Evolutionary conservation across 2,113 vertebrate genomes (phyloP).

Genomic region (Climacteris rufus): DNA sequence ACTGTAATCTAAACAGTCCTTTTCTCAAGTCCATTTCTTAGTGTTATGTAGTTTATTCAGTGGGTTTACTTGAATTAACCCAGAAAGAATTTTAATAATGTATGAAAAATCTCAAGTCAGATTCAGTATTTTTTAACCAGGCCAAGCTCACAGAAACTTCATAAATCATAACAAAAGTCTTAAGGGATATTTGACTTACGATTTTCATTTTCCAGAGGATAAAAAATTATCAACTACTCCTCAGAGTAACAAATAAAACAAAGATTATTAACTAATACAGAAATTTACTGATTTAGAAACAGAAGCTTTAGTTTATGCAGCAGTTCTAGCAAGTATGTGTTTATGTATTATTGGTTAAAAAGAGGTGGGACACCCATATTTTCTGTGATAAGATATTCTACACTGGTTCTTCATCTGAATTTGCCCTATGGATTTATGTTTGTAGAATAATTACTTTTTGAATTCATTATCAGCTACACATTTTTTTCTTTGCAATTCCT

Average conservation of each 20-base stretch:
- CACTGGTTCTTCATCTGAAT: not conserved
- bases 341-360: not conserved
- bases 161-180: not conserved
- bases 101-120: not conserved
- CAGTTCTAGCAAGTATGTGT: not conserved
- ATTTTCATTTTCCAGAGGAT: not conserved
- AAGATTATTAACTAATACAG: not conserved
- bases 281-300: not conserved
- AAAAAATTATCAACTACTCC: not conserved
- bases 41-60: not conserved
- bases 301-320: not conserved
- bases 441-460: not conserved
- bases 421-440: not conserved
- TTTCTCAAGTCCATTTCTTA: not conserved
- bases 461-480: rapidly evolving
- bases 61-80: not conserved
- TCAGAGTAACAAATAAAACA: not conserved
- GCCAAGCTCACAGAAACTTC: not conserved
- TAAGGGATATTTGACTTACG: not conserved
- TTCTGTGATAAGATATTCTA: not conserved
- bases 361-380: not conserved
- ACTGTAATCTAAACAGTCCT: not conserved
- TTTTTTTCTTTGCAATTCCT: not conserved
- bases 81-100: not conserved
- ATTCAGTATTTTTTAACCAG: not conserved